Conservation (phyloP, 1,140 invertebrate genomes). For the Globodera rostochiensis region DNA sequence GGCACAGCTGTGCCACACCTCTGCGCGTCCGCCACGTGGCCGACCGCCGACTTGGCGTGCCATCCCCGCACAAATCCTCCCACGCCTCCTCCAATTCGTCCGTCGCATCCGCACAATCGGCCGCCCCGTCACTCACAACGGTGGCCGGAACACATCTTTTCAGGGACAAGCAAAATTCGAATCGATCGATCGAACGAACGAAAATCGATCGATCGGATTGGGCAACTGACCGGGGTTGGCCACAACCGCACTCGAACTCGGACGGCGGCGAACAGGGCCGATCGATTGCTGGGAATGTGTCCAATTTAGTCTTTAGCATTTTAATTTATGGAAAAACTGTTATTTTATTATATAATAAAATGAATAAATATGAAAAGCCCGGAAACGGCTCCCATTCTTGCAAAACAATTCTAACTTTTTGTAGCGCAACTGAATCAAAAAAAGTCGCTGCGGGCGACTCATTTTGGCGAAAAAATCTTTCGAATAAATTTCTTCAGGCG, state of each 20-base stretch:
- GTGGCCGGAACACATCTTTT: conserved; percentile 43
- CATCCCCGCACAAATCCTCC: conserved; percentile 37
- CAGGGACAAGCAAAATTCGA: background rate
- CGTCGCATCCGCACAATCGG: conserved; percentile 57
- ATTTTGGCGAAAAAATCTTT: too few species aligned
- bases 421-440: too few species aligned
- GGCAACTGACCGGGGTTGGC: conserved; percentile 35
- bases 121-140: conserved; percentile 49
- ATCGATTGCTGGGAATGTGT: background rate
- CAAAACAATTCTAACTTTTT: too few species aligned
- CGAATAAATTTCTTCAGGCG: too few species aligned
- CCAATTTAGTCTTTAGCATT: too few species aligned
- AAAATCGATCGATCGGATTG: too few species aligned
- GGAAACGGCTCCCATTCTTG: too few species aligned
- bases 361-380: too few species aligned
- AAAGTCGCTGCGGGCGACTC: too few species aligned
- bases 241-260: conserved; percentile 61
- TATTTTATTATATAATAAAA: too few species aligned
- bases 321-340: too few species aligned
- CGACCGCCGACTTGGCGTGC: conserved; percentile 16
- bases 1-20: conserved; percentile 8
- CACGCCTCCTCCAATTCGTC: conserved; percentile 52
- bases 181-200: too few species aligned
- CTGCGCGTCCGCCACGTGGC: background rate
- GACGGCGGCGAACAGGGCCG: conserved; percentile 10